A percentile compares a stretch with the other conserved stretches of the same genome.
Conservation (phyloP, 2,888 invertebrate genomes). For the Aelia acuminata region DNA sequence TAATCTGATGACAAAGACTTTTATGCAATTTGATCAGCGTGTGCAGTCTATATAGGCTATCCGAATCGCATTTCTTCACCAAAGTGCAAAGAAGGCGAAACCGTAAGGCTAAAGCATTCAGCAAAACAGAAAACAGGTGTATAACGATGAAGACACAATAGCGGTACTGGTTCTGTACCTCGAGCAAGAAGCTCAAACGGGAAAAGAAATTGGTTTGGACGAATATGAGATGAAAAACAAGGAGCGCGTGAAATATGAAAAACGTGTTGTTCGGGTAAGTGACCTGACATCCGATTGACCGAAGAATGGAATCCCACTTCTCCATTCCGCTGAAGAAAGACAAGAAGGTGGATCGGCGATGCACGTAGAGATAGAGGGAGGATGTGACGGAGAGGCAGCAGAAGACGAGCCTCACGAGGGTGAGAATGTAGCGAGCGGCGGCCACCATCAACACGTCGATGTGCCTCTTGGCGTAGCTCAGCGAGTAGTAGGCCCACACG, state of each 20-base stretch:
- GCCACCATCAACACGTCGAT: neutral
- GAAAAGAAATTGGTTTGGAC: slow-evolving; percentile 46
- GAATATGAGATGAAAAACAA: neutral
- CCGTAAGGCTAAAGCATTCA: neutral
- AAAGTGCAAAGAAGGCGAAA: neutral
- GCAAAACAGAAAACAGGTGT: neutral
- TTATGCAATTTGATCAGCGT: slow-evolving; percentile 19
- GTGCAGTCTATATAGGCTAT: neutral
- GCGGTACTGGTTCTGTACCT: slow-evolving; percentile 23
- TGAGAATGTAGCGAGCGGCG: slow-evolving; percentile 1
- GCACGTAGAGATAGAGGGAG: neutral
- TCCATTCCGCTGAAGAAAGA: slow-evolving; percentile 33
- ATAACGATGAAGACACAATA: slow-evolving; percentile 8
- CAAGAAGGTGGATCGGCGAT: neutral
- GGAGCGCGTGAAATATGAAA: slow-evolving; percentile 5
- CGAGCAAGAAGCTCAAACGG: slow-evolving; percentile 5
- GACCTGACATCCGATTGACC: neutral
- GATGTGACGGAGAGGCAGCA: neutral
- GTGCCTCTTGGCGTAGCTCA: neutral
- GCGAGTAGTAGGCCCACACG: neutral
- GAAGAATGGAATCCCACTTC: neutral
- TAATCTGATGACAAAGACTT: slow-evolving; percentile 11
- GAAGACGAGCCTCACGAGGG: slow-evolving; percentile 22
- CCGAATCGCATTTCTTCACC: slow-evolving; percentile 2
- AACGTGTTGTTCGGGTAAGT: neutral